Evolutionary conservation across 64 coral and sea anemone species (phyloP).

Genomic region (Actinia tenebrosa): DNA sequence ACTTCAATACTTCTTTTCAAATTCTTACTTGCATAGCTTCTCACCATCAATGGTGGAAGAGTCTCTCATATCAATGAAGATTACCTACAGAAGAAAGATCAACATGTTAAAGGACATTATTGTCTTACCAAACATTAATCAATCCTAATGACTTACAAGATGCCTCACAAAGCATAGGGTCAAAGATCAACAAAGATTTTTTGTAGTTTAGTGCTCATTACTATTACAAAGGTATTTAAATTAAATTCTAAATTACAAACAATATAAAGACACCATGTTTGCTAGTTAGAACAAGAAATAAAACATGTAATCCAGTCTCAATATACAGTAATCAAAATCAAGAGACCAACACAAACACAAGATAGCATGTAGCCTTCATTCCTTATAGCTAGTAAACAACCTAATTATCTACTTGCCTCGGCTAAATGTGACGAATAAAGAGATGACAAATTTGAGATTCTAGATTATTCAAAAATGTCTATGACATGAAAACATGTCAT

Average conservation of each 20-base stretch:
- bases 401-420: neutral
- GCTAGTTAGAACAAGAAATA: neutral
- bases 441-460: neutral
- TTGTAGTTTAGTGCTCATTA: neutral
- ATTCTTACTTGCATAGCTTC: conserved; percentile 80
- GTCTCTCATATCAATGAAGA: conserved; percentile 92
- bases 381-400: neutral
- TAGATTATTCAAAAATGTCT: neutral
- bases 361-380: neutral
- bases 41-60: conserved; percentile 87
- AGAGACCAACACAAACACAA: neutral
- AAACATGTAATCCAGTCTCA: neutral
- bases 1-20: neutral
- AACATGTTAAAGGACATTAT: neutral
- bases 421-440: neutral
- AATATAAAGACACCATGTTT: neutral
- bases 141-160: neutral
- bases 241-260: neutral
- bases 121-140: neutral
- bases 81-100: conserved; percentile 39
- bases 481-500: no score
- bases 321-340: no score
- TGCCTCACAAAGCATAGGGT: neutral
- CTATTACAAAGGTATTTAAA: neutral
- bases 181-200: neutral